These are phyloP conservation scores for Cartodere bifasciata DNA, from an alignment of 2,888 invertebrate genomes.

Conservation along the genomic window DNA sequence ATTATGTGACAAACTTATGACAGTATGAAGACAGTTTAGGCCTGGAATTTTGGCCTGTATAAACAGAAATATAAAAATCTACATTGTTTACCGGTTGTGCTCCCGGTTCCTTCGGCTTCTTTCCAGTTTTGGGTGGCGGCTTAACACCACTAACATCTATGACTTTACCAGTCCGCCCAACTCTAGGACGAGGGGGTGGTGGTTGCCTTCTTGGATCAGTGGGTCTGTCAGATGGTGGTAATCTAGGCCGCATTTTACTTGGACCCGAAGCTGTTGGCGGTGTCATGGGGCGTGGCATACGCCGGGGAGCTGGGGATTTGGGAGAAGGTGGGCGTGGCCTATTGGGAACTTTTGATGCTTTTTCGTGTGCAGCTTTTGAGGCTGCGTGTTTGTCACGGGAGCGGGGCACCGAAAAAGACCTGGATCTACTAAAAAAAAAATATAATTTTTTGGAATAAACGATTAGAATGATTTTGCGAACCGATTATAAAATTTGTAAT, in stretches of 20 bases:
- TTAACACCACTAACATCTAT: slow-evolving; percentile 38
- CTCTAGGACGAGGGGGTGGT: slow-evolving; percentile 45
- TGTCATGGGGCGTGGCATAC: slow-evolving; percentile 38
- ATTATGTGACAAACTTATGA: no score
- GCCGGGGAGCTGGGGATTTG: slow-evolving; percentile 37
- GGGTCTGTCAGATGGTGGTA: slow-evolving; percentile 27
- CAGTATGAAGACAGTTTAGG: no score
- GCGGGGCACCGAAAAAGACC: slow-evolving; percentile 45
- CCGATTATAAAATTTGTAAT: no score
- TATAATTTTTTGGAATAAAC: no score
- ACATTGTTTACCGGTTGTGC: slow-evolving; percentile 36
- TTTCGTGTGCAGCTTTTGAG: slow-evolving; percentile 24
- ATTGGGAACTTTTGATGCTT: slow-evolving; percentile 40
- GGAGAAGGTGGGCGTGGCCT: slow-evolving; percentile 38
- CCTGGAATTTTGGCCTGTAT: no score
- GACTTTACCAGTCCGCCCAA: slow-evolving; percentile 36
- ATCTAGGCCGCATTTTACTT: slow-evolving; percentile 16
- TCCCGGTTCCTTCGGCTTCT: slow-evolving; percentile 31
- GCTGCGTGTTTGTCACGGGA: slow-evolving; percentile 34
- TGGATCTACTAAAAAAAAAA: slow-evolving; percentile 39
- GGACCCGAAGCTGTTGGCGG: slow-evolving; percentile 34
- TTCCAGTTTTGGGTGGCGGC: slow-evolving; percentile 37
- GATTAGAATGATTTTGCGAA: no score
- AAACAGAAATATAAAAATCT: no score
- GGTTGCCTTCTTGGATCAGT: slow-evolving; percentile 39